Conservation (phyloP, 2,888 invertebrate genomes). For the Adelphocoris suturalis region DNA sequence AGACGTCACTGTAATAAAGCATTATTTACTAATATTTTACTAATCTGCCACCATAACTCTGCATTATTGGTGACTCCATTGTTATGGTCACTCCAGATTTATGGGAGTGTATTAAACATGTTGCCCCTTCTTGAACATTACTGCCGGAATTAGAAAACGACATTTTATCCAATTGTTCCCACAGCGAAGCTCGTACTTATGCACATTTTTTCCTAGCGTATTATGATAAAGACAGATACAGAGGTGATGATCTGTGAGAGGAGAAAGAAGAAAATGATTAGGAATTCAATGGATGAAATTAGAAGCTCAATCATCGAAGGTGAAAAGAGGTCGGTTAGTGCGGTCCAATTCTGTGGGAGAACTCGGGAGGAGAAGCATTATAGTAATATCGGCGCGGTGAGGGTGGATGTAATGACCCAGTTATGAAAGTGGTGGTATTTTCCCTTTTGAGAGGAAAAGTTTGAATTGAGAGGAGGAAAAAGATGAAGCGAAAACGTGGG, state of each 20-base stretch:
- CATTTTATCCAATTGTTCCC: no score
- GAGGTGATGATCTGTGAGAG: neutral
- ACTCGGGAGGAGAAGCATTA: neutral
- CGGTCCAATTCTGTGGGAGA: slow-evolving; percentile 5
- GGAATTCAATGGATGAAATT: slow-evolving; percentile 2
- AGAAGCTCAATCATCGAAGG: slow-evolving; percentile 10
- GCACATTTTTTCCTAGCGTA: no score
- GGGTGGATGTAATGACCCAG: slow-evolving; percentile 52
- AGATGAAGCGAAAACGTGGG: slow-evolving; percentile 11
- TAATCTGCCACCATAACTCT: no score
- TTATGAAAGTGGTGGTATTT: slow-evolving; percentile 51
- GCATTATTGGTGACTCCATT: no score
- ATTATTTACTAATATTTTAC: no score
- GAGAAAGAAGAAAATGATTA: neutral
- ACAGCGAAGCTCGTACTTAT: no score
- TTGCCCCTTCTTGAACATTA: no score
- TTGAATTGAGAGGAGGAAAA: slow-evolving; percentile 48
- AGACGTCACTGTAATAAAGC: no score
- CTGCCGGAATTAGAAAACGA: no score
- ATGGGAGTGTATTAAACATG: no score
- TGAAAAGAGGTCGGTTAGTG: slow-evolving; percentile 32
- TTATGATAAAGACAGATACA: no score
- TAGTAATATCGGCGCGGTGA: neutral
- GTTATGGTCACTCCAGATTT: no score
- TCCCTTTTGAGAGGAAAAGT: slow-evolving; percentile 51